These are phyloP conservation scores for Psammodynastes pulverulentus DNA, from an alignment of 2,113 vertebrate genomes.

Conservation along the genomic window DNA sequence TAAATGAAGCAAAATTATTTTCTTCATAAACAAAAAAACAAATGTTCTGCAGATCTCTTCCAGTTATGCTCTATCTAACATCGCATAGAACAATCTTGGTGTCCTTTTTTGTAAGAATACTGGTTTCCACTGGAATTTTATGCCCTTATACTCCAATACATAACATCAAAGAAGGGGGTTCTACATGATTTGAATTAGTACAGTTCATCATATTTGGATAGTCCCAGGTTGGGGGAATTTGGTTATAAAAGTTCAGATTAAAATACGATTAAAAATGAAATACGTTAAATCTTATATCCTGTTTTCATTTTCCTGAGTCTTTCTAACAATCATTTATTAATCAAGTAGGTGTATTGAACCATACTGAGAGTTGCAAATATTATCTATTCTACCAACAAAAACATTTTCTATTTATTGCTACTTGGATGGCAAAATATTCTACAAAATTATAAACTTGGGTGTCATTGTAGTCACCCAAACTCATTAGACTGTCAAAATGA, in stretches of 20 bases:
- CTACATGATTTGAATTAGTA: not conserved
- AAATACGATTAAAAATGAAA: constrained; percentile 46
- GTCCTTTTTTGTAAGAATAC: constrained; percentile 14
- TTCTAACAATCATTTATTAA: constrained; percentile 14
- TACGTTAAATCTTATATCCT: constrained; percentile 22
- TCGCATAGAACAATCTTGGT: not conserved
- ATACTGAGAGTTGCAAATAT: constrained; percentile 3
- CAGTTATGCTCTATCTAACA: not conserved
- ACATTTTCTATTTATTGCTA: constrained; percentile 42
- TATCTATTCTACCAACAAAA: constrained; percentile 11
- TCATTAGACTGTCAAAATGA: constrained; percentile 56
- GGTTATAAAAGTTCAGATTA: not conserved
- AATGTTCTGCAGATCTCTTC: not conserved
- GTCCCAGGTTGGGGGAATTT: not conserved
- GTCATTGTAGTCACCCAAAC: constrained; percentile 30
- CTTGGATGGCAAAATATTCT: constrained; percentile 16
- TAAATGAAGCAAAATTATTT: not conserved
- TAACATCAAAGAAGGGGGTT: not conserved
- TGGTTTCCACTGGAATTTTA: not conserved
- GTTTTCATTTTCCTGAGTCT: constrained; percentile 1
- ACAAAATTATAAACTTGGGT: constrained; percentile 21
- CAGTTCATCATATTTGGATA: not conserved
- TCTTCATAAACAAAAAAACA: not conserved
- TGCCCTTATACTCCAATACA: not conserved
- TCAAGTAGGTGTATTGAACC: constrained; percentile 12